Evolutionary conservation across 2,888 invertebrate species (phyloP), one percentile per base, ranked within the genome.

Genomic region (Teinopalpus imperialis): DNA sequence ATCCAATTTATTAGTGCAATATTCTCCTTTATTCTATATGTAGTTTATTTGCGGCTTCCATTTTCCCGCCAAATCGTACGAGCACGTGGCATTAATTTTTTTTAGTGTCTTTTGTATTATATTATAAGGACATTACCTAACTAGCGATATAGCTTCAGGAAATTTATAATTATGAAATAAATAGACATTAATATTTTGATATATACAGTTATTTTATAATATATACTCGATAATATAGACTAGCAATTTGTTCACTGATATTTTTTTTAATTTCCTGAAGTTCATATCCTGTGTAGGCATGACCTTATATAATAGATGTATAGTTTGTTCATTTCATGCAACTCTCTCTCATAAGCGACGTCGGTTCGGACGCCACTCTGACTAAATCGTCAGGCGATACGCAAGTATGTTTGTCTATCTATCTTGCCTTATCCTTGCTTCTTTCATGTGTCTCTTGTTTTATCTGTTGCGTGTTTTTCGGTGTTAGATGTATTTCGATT

Each of bases 321-420:
- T 85, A 88, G 87, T 88, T 88, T 87, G 87, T 88, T 77, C 86
- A 88, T 87, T 88, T 88, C 87, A 88, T 88, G 87, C 87, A 87
- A 86, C 87, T 88, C 63, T 86, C 87, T 73, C 80, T 88, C 69
- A 85, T 88, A 85, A 86, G 77, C 80, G 87, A 88, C 77, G 79
- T 79, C 72, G 83, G 78, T 60, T 81, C 87, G 81, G 87, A 87
- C 72, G 79, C 78, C 68, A 75, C 81, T 56, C 73, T 80, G 71
- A 82, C 86, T 69, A 87, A 87, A 74, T 82, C 87, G 69, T 81
- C 87, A 64, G 81, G 75, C 67, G 86, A 86, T 66, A 81, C 86
- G 72, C 87, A 87, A 87, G 87, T 87, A 87, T 77, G 85, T 69
- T 57, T 60, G 61, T 64, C 59, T 74, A 67, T 70, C 58, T 70